These are phyloP conservation scores for Perodicticus potto DNA, from an alignment of 2,797 vertebrate genomes.

Conservation along the genomic window DNA sequence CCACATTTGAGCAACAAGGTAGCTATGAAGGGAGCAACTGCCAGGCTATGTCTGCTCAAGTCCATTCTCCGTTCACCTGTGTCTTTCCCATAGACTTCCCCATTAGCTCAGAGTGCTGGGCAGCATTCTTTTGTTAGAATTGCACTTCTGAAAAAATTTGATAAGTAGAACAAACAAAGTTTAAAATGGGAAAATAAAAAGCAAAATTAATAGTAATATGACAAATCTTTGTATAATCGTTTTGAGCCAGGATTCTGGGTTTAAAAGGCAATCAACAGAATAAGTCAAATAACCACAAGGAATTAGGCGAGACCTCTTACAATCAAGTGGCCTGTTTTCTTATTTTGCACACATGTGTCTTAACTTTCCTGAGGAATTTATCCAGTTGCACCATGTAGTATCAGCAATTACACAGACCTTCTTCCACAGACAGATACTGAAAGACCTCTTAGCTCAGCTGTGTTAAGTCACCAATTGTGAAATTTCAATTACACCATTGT, in stretches of 20 bases:
- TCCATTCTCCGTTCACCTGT: fast-evolving
- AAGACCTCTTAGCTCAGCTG: neutral
- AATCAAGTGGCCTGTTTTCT: neutral
- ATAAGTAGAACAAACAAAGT: neutral
- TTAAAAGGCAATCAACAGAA: neutral
- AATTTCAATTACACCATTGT: neutral
- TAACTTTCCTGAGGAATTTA: neutral
- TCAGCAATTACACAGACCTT: neutral
- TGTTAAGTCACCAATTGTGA: neutral
- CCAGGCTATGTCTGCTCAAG: neutral
- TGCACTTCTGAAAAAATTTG: neutral
- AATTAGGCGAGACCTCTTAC: neutral
- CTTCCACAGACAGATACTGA: neutral
- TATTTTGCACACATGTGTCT: neutral
- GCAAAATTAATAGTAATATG: neutral
- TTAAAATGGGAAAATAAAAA: neutral
- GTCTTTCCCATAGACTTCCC: neutral
- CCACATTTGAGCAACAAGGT: neutral
- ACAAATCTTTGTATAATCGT: neutral
- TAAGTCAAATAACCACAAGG: neutral
- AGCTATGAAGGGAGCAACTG: neutral
- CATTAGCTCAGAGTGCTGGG: neutral
- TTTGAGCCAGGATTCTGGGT: neutral
- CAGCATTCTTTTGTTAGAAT: neutral
- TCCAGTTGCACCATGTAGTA: neutral